Conservation (phyloP, 2,888 invertebrate species). For the Latrodectus elegans region DNA sequence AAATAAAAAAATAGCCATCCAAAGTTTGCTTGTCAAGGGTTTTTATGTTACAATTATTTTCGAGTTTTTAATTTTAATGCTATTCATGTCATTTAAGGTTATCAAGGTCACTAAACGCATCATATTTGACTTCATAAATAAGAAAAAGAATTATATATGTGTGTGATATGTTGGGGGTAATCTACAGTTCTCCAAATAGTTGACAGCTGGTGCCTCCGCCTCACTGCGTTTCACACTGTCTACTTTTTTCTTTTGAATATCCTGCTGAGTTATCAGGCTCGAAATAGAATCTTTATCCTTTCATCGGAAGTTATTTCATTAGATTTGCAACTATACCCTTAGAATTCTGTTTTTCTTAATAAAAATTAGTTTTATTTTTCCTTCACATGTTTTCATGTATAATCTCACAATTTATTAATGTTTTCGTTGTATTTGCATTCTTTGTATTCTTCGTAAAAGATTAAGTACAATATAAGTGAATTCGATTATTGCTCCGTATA, state of each 20-base stretch:
- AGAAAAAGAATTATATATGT: not conserved
- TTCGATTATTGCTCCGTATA: not conserved
- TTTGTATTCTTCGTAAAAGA: not conserved
- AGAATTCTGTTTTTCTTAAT: constrained; percentile 8
- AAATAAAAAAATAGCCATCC: no score
- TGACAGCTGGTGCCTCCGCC: constrained; percentile 48
- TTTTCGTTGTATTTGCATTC: not conserved
- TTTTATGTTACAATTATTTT: no score
- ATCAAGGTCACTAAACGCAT: constrained; percentile 4
- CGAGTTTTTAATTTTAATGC: no score
- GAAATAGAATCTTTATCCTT: constrained; percentile 41
- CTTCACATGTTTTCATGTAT: not conserved
- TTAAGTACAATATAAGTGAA: not conserved
- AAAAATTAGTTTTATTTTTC: constrained; percentile 1
- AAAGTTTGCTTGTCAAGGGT: no score
- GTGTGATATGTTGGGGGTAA: not conserved
- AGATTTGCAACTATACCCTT: no score
- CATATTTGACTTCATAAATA: not conserved
- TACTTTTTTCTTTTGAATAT: not conserved
- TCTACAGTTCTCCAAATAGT: constrained; percentile 24
- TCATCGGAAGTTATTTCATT: not conserved
- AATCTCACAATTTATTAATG: not conserved
- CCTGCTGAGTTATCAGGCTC: constrained; percentile 38
- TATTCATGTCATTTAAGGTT: not conserved
- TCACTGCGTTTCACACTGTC: constrained; percentile 11